Evolutionary conservation across 1,140 invertebrate genomes (phyloP), one percentile per base, ranked within the genome.

Genomic region (Tetraneura akinire): DNA sequence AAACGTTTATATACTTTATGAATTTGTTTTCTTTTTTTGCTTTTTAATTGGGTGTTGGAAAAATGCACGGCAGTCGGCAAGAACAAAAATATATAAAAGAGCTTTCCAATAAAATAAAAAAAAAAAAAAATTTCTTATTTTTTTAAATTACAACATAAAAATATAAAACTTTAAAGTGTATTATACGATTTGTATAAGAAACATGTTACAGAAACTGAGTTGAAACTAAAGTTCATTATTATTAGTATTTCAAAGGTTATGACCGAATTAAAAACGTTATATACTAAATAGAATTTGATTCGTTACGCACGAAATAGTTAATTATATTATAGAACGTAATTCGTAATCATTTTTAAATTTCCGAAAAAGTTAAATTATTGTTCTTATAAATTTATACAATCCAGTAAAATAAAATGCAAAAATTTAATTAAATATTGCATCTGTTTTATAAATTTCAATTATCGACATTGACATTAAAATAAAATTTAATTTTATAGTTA

Each of bases 91-190:
- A 37, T 37, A 64, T n/a, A 62, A 62, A 32, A 16, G 26, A 18
- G 0, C 8, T 37, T 37, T 4, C 32, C 8, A 4, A 37, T 37
- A 37, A 37, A 29, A 32, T 23, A 62, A 62, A 64, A 64, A 18
- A 64, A 32, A 62, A 64, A 37, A 64, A 57, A 23, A 37, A 64
- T 64, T 29, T 64, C n/a, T n/a, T n/a, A n/a, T 37, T 64, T 64
- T 64, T 32, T 62, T 29, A 62, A 62, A 62, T 18, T 62, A 29
- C 60, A 62, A 62, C 60, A 62, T 62, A 16, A 64, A 32, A 64
- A 64, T 21, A 18, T 64, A 64, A 64, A 64, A 64, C 29, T 64
- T 64, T 64, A 29, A 37, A 37, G 62, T 64, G 37, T 37, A 64
- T 37, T 64, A 32, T 11, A 37, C 29, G 29, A 64, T 64, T 37